A percentile compares a stretch with the other conserved stretches of the same genome.
These are phyloP conservation scores for Melanerpes aurifrons DNA, from an alignment of 2,113 vertebrate genomes.

Conservation along the genomic window DNA sequence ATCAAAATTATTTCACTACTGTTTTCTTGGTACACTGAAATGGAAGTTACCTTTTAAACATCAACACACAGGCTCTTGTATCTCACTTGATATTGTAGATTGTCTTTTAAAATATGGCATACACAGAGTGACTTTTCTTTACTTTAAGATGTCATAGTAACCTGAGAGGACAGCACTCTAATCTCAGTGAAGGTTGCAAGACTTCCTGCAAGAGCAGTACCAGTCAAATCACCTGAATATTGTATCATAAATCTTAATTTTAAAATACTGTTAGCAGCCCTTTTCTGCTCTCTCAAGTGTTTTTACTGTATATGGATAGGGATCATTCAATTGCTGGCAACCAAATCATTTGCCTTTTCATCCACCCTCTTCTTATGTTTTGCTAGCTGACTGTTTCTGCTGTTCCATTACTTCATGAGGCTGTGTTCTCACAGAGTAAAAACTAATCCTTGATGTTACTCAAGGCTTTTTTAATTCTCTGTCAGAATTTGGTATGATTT, in stretches of 20 bases:
- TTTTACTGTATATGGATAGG: neutral
- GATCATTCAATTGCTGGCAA: neutral
- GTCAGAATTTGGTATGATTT: neutral
- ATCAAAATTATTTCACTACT: neutral
- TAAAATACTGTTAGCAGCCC: neutral
- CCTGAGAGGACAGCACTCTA: neutral
- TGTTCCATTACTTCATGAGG: neutral
- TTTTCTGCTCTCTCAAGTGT: neutral
- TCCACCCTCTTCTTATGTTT: neutral
- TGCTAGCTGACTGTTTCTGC: neutral
- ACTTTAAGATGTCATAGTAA: neutral
- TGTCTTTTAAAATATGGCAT: neutral
- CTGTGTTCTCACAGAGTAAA: neutral
- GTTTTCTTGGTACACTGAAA: neutral
- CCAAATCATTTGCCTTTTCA: neutral
- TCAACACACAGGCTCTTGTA: neutral
- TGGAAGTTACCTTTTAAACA: neutral
- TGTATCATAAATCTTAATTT: neutral
- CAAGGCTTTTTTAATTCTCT: neutral
- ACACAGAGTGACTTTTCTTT: neutral
- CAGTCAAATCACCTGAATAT: neutral
- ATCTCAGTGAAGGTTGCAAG: neutral
- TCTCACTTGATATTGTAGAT: neutral
- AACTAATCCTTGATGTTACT: neutral
- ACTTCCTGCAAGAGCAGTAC: neutral